Evolutionary conservation across 1,140 invertebrate genomes (phyloP).

Genomic region (Penaeus vannamei): DNA sequence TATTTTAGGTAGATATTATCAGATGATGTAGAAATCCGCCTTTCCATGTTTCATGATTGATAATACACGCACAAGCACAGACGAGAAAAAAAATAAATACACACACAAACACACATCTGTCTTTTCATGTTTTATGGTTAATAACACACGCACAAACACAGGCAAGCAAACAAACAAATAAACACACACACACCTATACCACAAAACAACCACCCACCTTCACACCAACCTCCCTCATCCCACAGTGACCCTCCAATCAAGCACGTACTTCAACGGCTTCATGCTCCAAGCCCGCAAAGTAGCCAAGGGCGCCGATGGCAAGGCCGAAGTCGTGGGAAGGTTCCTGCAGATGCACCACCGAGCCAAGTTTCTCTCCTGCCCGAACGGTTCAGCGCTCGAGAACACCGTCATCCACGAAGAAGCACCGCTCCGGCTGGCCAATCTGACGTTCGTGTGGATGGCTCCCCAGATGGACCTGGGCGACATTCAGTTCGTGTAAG

Average conservation of each 20-base stretch:
- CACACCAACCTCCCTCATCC: not conserved
- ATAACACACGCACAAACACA: too few species aligned
- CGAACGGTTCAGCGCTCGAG: conserved; percentile 70
- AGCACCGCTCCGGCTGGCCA: conserved; percentile 68
- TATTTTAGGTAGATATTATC: too few species aligned
- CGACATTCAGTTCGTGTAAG: conserved; percentile 73
- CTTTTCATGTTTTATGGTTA: too few species aligned
- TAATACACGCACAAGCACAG: too few species aligned
- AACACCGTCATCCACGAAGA: conserved; percentile 72
- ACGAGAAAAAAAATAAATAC: too few species aligned
- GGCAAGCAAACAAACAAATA: too few species aligned
- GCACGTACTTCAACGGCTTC: conserved; percentile 73
- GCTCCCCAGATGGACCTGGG: conserved; percentile 72
- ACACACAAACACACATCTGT: too few species aligned
- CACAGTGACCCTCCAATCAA: conserved; percentile 69
- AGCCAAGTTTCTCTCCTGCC: conserved; percentile 56
- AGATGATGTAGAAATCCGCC: too few species aligned
- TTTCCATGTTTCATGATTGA: too few species aligned
- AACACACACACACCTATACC: too few species aligned
- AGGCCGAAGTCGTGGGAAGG: conserved; percentile 56
- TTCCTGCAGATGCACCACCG: conserved; percentile 60
- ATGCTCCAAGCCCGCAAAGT: conserved; percentile 72
- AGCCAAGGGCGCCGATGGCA: conserved; percentile 69
- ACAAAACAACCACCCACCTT: not conserved
- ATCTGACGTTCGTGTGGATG: conserved; percentile 72